Evolutionary conservation across 2,888 invertebrate genomes (phyloP).

Genomic region (Arge pagana): DNA sequence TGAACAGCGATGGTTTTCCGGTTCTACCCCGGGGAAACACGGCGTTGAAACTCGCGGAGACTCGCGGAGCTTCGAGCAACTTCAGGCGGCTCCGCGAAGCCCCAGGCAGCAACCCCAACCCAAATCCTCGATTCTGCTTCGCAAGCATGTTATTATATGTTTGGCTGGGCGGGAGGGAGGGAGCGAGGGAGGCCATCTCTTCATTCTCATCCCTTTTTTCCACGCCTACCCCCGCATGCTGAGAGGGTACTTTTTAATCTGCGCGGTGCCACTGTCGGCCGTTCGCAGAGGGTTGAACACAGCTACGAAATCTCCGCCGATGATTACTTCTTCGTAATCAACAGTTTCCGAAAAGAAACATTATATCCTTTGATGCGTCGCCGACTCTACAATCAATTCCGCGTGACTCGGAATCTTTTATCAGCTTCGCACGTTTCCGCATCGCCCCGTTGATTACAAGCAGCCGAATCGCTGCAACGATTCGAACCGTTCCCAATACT

Average conservation of each 20-base stretch:
- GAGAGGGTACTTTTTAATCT: constrained; percentile 21
- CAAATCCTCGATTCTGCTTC: constrained; percentile 19
- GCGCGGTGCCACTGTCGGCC: constrained; percentile 13
- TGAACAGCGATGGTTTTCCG: constrained; percentile 18
- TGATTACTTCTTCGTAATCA: constrained; percentile 17
- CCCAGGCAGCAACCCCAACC: constrained; percentile 11
- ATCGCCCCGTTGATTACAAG: no score
- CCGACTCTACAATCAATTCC: no score
- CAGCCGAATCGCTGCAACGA: no score
- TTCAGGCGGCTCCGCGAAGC: background rate
- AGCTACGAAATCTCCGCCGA: constrained; percentile 11
- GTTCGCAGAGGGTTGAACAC: constrained; percentile 15
- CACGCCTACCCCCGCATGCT: constrained; percentile 17
- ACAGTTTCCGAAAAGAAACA: no score
- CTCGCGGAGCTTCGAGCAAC: no score
- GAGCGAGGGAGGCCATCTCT: constrained; percentile 1
- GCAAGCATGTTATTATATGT: constrained; percentile 23
- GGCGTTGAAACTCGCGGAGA: no score
- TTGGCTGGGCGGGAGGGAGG: constrained; percentile 18
- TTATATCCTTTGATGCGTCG: no score
- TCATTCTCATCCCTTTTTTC: background rate
- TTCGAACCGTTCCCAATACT: no score
- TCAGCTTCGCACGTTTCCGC: no score
- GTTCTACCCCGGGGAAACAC: no score
- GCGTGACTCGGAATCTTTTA: no score